These are phyloP conservation scores for Phoeniculus purpureus DNA, from an alignment of 2,797 vertebrate genomes.

Conservation along the genomic window DNA sequence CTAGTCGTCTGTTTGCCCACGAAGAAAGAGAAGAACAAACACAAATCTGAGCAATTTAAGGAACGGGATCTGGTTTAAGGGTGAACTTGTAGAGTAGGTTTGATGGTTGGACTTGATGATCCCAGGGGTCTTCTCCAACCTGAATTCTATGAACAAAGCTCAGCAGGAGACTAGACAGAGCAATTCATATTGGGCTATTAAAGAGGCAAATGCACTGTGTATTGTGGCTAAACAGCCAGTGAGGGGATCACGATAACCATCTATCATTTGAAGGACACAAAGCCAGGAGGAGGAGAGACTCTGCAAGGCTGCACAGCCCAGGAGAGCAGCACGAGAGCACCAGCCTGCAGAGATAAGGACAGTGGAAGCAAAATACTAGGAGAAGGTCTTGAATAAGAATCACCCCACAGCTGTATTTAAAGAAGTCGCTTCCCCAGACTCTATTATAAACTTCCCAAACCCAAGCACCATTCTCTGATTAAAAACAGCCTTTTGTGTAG, in stretches of 20 bases:
- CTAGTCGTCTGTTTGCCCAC: not conserved
- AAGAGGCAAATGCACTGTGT: not conserved
- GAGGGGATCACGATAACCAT: conserved; percentile 6
- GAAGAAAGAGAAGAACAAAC: not conserved
- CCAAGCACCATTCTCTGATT: not conserved
- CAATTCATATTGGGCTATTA: not conserved
- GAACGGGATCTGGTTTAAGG: too few species aligned
- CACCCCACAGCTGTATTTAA: not conserved
- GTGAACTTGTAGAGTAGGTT: too few species aligned
- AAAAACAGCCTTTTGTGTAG: not conserved
- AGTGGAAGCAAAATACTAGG: not conserved
- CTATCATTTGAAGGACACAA: conserved; percentile 16
- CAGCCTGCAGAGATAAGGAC: not conserved
- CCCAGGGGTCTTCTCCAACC: too few species aligned
- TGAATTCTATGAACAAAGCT: not conserved
- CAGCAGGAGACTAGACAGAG: not conserved
- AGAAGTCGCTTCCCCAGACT: not conserved
- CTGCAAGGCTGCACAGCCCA: not conserved
- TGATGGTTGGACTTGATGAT: too few species aligned
- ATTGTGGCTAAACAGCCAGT: not conserved
- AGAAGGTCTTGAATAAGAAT: not conserved
- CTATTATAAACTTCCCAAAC: not conserved
- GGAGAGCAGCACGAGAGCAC: not conserved
- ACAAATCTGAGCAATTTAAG: not conserved
- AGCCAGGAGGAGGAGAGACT: not conserved